Evolutionary conservation across 2,113 vertebrate species (phyloP).

Genomic region (Lichenostomus cassidix): DNA sequence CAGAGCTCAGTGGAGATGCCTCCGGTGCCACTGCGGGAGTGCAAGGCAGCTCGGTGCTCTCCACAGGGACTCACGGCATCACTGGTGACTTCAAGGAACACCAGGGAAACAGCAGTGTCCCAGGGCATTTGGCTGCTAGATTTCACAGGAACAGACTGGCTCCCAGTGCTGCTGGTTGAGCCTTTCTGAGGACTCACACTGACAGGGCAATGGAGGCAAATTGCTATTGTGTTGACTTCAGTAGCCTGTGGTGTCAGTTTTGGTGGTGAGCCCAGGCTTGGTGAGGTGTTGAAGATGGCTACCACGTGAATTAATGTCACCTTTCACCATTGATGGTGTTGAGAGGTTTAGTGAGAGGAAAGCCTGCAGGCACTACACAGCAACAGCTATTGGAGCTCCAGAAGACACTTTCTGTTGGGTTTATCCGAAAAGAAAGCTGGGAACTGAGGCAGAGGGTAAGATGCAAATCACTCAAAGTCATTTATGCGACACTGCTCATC

Average conservation of each 20-base stretch:
- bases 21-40: fast-evolving
- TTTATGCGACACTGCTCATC: neutral
- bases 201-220: neutral
- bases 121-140: neutral
- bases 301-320: neutral
- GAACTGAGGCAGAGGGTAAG: neutral
- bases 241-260: neutral
- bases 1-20: neutral
- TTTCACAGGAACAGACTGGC: neutral
- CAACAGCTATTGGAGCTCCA: neutral
- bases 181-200: neutral
- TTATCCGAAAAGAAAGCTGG: neutral
- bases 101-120: neutral
- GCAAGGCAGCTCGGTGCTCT: neutral
- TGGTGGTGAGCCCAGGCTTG: neutral
- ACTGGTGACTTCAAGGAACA: neutral
- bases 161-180: neutral
- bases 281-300: neutral
- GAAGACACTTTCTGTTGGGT: neutral
- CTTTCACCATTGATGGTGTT: neutral
- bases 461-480: neutral
- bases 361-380: neutral
- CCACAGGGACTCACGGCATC: neutral
- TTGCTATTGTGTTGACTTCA: neutral
- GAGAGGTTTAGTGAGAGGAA: neutral